Conservation (phyloP, 2,797 vertebrate genomes). For the Alfaro cultratus region DNA sequence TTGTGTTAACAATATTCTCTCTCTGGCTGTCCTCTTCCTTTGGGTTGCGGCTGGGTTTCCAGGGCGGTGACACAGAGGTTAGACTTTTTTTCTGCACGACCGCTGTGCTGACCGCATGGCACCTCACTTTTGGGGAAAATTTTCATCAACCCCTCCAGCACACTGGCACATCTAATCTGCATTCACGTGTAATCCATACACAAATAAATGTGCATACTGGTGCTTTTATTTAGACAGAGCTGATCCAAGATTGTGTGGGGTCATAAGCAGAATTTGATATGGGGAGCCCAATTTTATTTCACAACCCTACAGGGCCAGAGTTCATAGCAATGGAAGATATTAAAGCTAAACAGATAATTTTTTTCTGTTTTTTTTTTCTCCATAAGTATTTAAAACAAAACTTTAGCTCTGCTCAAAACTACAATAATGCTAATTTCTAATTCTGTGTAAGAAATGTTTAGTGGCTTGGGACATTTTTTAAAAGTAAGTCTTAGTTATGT, state of each 20-base stretch:
- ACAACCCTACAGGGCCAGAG: neutral
- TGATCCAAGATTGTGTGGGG: neutral
- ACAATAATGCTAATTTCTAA: neutral
- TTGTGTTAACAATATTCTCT: conserved; percentile 80
- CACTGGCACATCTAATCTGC: conserved; percentile 80
- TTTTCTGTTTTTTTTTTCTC: neutral
- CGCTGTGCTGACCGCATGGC: conserved; percentile 87
- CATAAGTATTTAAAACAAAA: neutral
- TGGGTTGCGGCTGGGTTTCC: conserved; percentile 83
- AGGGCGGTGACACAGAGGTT: conserved; percentile 93
- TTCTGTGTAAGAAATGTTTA: neutral
- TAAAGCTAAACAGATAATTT: neutral
- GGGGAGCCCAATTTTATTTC: neutral
- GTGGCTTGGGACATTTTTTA: neutral
- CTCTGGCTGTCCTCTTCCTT: conserved; percentile 83
- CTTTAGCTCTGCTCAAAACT: neutral
- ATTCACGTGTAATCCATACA: conserved; percentile 6
- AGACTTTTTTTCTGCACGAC: conserved; percentile 88
- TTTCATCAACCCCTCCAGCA: conserved; percentile 86
- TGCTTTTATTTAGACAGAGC: conserved; percentile 1
- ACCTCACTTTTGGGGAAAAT: conserved; percentile 80
- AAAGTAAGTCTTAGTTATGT: neutral
- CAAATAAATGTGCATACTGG: neutral
- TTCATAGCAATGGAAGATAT: neutral
- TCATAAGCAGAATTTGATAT: neutral